Evolutionary conservation across 2,888 invertebrate genomes (phyloP), one percentile per base, ranked within the genome.

Genomic region (Hypercompe scribonia): DNA sequence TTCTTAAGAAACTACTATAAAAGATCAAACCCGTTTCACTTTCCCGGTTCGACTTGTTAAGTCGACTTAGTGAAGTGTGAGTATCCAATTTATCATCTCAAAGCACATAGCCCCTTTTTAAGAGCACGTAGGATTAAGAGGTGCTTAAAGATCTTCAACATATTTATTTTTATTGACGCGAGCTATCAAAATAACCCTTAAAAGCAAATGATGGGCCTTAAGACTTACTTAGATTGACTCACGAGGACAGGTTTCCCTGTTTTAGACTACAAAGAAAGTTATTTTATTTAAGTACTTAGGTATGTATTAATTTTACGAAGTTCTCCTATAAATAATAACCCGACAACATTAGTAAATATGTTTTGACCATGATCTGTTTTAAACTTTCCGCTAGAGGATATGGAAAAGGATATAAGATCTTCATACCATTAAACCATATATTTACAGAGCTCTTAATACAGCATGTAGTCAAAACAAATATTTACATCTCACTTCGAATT

Each of bases 401-500:
- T 34, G 28, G 28, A 68, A 54, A 34, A 36, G 54, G 34, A 68
- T 54, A 36, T 54, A 28, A 54, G 18, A 54, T 61, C 39, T 39
- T 31, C 58, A 61, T 61, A 39, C 33, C 4, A 31, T 31, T 39
- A 42, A 69, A 69, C 58, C 24, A 46, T 42, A 64, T 70, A 63
- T 70, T 70, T n/a, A 64, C 67, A 10, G 34, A 68, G 34, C 24
- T 72, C 68, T 75, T 33, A 58, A 61, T 70, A 65, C 71, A 24
- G 31, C 34, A 24, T 66, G 69, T 70, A 70, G 34, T 65, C 65
- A 63, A 36, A 65, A 65, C 65, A 75, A 80, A 84, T 71, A 78
- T 83, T 82, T 73, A 73, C 73, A 82, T 81, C 75, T 65, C 65
- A 65, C 36, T 69, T 0, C n/a, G 36, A 76, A 78, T 73, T 68